These are phyloP conservation scores for Drosophila incognita DNA, from an alignment of 2,888 invertebrate genomes.

Conservation along the genomic window DNA sequence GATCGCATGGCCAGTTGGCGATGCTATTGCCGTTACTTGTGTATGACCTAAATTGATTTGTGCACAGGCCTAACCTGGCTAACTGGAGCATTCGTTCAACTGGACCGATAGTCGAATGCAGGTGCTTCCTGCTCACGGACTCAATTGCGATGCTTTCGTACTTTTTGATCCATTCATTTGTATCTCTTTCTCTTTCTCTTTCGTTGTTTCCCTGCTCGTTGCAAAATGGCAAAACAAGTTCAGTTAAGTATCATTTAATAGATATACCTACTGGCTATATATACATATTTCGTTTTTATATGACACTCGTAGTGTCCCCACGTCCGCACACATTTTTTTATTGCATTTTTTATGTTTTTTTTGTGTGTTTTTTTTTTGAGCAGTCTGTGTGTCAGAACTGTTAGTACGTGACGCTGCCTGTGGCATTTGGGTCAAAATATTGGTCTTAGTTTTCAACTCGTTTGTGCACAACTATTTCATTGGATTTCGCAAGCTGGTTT, in stretches of 20 bases:
- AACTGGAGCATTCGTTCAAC: slow-evolving; percentile 47
- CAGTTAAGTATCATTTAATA: slow-evolving; percentile 66
- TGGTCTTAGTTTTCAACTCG: slow-evolving; percentile 58
- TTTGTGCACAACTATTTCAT: slow-evolving; percentile 51
- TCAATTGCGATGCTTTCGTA: slow-evolving; percentile 24
- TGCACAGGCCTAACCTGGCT: slow-evolving; percentile 42
- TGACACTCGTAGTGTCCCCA: slow-evolving; percentile 22
- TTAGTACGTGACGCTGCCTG: slow-evolving; percentile 56
- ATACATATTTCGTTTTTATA: not conserved
- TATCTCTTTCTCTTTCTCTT: not conserved
- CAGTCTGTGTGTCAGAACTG: slow-evolving; percentile 54
- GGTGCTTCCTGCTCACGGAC: slow-evolving; percentile 55
- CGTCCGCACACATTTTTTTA: slow-evolving; percentile 52
- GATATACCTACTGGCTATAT: slow-evolving; percentile 43
- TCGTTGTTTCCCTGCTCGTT: slow-evolving; percentile 11
- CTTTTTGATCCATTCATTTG: slow-evolving; percentile 46
- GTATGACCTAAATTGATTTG: slow-evolving; percentile 53
- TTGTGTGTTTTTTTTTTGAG: slow-evolving; percentile 29
- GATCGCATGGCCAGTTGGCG: slow-evolving; percentile 15
- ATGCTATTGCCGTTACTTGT: slow-evolving; percentile 26
- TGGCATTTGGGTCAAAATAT: slow-evolving; percentile 61
- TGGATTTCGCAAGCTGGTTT: slow-evolving; percentile 29
- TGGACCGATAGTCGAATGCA: slow-evolving; percentile 29
- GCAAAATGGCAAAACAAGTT: slow-evolving; percentile 32
- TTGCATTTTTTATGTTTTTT: slow-evolving; percentile 44